Conservation (phyloP, 2,888 invertebrate species). For the Leptogaster cylindrica region DNA sequence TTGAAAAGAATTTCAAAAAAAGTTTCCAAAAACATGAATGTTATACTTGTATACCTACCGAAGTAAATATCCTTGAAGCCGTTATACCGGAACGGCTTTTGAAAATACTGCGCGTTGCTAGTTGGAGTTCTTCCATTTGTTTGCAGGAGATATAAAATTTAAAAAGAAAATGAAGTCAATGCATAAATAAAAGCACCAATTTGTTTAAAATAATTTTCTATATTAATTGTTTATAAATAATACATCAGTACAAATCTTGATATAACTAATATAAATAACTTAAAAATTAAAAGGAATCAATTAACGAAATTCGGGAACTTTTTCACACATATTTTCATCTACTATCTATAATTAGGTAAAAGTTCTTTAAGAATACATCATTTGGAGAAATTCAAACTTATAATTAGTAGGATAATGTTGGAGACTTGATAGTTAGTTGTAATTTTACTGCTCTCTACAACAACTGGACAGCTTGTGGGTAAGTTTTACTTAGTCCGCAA, state of each 20-base stretch:
- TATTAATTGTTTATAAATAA: constrained; percentile 33
- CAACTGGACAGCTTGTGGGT: constrained; percentile 10
- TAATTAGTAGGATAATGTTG: constrained; percentile 28
- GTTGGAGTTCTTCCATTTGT: no score
- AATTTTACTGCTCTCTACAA: constrained; percentile 16
- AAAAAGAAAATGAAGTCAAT: no score
- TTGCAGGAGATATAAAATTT: no score
- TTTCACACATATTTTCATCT: constrained; percentile 9
- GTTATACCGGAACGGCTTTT: no score
- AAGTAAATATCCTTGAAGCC: no score
- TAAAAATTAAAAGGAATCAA: constrained; percentile 33
- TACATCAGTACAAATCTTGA: constrained; percentile 31
- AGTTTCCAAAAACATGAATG: no score
- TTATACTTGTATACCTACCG: no score
- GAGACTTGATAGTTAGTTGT: constrained; percentile 25
- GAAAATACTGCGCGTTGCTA: no score
- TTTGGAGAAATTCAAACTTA: constrained; percentile 28
- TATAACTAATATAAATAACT: constrained; percentile 41
- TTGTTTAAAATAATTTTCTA: constrained; percentile 25
- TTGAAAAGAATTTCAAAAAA: no score
- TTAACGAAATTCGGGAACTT: constrained; percentile 8
- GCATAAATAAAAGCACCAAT: neutral
- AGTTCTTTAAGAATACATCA: neutral
- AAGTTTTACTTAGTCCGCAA: constrained; percentile 4
- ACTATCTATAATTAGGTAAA: constrained; percentile 4